Conservation (phyloP, 2,888 invertebrate genomes). For the Mechanitis mazaeus region DNA sequence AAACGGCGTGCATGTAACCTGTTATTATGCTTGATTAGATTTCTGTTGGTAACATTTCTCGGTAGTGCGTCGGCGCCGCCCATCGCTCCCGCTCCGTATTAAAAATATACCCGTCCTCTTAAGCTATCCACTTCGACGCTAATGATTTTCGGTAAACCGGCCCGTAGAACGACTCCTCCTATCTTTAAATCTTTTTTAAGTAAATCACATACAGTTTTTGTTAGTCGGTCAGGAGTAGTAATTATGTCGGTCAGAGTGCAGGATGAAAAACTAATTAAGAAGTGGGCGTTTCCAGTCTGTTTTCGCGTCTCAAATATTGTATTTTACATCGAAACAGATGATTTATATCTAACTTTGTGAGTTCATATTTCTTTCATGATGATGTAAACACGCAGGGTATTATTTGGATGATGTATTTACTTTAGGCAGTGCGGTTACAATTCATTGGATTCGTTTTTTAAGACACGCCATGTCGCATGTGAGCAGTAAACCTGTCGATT, state of each 20-base stretch:
- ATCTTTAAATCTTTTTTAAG: conserved; percentile 69
- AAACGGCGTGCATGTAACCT: conserved; percentile 72
- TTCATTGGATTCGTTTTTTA: conserved; percentile 69
- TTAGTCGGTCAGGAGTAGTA: conserved; percentile 70
- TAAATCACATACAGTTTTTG: conserved; percentile 71
- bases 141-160: conserved; percentile 77
- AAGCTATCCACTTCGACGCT: conserved; percentile 68
- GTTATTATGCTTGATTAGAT: conserved; percentile 77
- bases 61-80: conserved; percentile 73
- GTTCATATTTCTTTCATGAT: neutral
- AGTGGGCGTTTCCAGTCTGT: conserved; percentile 59
- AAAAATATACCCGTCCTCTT: conserved; percentile 71
- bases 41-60: conserved; percentile 76
- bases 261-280: conserved; percentile 74
- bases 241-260: conserved; percentile 76
- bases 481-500: conserved; percentile 60
- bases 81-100: conserved; percentile 73
- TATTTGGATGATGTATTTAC: conserved; percentile 70
- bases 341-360: no score
- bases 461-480: conserved; percentile 76
- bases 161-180: conserved; percentile 63
- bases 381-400: conserved; percentile 55
- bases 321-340: conserved; percentile 39
- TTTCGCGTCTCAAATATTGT: conserved; percentile 58
- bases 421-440: conserved; percentile 51